These are phyloP conservation scores for Oopsacas minuta DNA, from an alignment of 37 sponge, comb jelly and placozoan genomes.

Conservation along the genomic window DNA sequence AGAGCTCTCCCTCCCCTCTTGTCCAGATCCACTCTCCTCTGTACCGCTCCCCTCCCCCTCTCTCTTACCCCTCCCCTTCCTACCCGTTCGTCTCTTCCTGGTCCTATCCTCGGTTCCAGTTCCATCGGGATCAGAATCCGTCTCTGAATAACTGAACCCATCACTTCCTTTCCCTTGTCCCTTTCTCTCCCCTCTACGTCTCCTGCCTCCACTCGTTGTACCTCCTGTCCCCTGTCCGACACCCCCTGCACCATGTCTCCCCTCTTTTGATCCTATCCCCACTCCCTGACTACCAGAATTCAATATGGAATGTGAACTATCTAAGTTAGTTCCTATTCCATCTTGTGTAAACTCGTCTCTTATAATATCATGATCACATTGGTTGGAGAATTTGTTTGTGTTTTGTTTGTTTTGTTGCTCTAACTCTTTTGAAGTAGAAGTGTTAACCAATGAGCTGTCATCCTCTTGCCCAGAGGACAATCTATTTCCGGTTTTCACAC, in stretches of 20 bases:
- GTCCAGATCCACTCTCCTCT: background rate
- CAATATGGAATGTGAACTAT: background rate
- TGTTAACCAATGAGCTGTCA: background rate
- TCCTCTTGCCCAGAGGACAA: background rate
- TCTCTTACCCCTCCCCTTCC: background rate
- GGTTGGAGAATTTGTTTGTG: background rate
- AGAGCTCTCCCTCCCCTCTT: background rate
- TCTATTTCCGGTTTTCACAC: background rate
- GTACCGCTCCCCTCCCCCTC: background rate
- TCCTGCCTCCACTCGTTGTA: background rate
- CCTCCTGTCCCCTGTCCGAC: background rate
- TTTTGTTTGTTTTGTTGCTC: background rate
- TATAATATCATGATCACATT: background rate
- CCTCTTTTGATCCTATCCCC: background rate
- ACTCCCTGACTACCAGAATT: background rate
- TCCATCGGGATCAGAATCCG: background rate
- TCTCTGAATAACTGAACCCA: background rate
- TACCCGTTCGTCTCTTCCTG: background rate
- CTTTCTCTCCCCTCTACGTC: background rate
- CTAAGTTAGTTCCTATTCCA: background rate
- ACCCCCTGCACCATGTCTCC: too few species aligned
- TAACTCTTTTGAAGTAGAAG: background rate
- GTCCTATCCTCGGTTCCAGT: background rate
- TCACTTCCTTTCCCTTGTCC: background rate
- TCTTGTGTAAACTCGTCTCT: background rate